A percentile compares a stretch with the other conserved stretches of the same genome.
phyloP scores from a whole-genome alignment of 2,888 invertebrate genomes.

The Hirtodrosophila alboralis region DNA sequence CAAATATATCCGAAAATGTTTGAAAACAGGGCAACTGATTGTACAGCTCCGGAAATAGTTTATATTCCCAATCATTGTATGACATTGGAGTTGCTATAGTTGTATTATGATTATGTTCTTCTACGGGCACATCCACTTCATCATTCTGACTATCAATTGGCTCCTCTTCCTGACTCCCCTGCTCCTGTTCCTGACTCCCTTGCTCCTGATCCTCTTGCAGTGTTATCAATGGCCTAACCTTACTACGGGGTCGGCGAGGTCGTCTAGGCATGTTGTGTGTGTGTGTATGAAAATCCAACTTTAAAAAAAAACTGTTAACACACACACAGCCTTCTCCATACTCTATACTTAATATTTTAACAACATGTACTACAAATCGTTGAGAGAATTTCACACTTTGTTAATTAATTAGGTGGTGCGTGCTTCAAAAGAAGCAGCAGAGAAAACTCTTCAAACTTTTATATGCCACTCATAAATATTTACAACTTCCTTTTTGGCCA shows the following conservation, averaged over 20 bases:
- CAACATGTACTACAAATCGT: constrained; percentile 40
- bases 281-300: constrained; percentile 38
- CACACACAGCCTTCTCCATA: constrained; percentile 25
- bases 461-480: constrained; percentile 71
- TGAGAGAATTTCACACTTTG: constrained; percentile 58
- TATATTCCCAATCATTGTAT: constrained; percentile 51
- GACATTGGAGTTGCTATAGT: not conserved
- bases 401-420: constrained; percentile 68
- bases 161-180: constrained; percentile 34
- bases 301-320: constrained; percentile 29
- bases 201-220: constrained; percentile 31
- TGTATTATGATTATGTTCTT: not conserved
- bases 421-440: too few relatives aligned
- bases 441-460: too few relatives aligned
- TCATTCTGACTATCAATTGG: constrained; percentile 24
- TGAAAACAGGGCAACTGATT: constrained; percentile 47
- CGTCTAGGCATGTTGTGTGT: constrained; percentile 62
- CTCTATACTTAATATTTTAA: not conserved
- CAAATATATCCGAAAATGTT: constrained; percentile 60
- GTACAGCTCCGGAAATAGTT: constrained; percentile 58
- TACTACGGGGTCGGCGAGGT: constrained; percentile 61
- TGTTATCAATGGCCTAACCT: constrained; percentile 40
- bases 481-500: constrained; percentile 71
- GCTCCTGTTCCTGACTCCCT: constrained; percentile 34
- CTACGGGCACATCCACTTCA: constrained; percentile 12